Conservation (phyloP, 2,797 vertebrate species). For the Borostomias antarcticus region DNA sequence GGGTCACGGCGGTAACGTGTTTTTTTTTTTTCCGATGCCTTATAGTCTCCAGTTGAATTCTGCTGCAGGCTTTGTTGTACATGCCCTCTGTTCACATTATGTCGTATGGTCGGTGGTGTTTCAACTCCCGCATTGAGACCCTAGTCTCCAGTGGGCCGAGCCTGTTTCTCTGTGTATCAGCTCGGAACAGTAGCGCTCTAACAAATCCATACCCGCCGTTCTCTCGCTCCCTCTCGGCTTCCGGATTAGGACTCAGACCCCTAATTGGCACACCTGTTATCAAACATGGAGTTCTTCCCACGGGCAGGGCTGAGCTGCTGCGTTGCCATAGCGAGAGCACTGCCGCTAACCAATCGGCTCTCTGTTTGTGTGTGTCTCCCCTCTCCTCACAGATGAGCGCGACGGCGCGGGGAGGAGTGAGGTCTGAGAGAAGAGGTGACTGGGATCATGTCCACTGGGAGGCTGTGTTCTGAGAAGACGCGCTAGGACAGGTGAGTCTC, state of each 20-base stretch:
- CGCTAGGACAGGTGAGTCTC: conserved; percentile 57
- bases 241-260: conserved; percentile 49
- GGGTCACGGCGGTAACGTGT: background rate
- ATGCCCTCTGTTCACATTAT: background rate
- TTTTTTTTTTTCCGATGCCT: too few species aligned
- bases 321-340: conserved; percentile 29
- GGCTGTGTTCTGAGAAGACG: conserved; percentile 47
- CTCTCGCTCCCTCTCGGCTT: conserved; percentile 27
- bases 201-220: conserved; percentile 23
- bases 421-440: conserved; percentile 54
- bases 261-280: conserved; percentile 56
- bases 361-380: background rate
- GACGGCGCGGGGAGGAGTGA: conserved; percentile 34
- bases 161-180: conserved; percentile 4
- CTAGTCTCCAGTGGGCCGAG: too few species aligned
- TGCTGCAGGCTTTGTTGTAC: background rate
- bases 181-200: conserved; percentile 15
- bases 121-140: too few species aligned
- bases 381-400: conserved; percentile 67
- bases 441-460: conserved; percentile 30
- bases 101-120: too few species aligned
- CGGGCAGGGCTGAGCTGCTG: conserved; percentile 28
- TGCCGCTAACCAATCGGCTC: conserved; percentile 40
- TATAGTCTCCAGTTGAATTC: background rate
- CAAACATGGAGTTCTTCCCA: conserved; percentile 49